Evolutionary conservation across 1,140 invertebrate species (phyloP).

Genomic region (Gryllus bimaculatus): DNA sequence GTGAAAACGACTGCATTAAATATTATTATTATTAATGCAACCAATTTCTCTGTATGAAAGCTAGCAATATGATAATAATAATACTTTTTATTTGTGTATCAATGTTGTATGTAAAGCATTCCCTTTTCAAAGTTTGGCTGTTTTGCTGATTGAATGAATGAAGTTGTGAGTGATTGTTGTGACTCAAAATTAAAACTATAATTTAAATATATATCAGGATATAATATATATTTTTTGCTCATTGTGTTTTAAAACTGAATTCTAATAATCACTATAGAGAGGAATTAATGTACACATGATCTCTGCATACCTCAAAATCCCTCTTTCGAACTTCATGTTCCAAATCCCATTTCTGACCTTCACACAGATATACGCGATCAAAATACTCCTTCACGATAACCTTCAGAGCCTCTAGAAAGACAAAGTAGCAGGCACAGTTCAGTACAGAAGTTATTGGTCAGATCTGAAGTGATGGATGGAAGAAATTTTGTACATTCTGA

Average conservation of each 20-base stretch:
- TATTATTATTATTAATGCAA: too few relatives aligned
- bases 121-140: too few relatives aligned
- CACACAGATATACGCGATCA: conserved; percentile 89
- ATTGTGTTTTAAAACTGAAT: neutral
- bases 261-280: neutral
- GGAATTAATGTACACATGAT: conserved; percentile 5
- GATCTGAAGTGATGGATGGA: neutral
- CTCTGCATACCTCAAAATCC: conserved; percentile 82
- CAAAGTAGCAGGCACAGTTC: conserved; percentile 10
- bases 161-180: neutral
- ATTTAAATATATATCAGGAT: neutral
- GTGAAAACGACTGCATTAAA: too few relatives aligned
- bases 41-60: too few relatives aligned
- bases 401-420: conserved; percentile 66
- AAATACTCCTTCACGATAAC: conserved; percentile 90
- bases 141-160: too few relatives aligned
- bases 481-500: neutral
- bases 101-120: too few relatives aligned
- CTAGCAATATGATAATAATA: too few relatives aligned
- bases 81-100: too few relatives aligned
- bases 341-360: conserved; percentile 99
- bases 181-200: neutral
- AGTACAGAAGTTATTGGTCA: neutral
- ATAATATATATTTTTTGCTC: neutral
- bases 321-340: conserved; percentile 97